These are phyloP conservation scores for Psephotus haematonotus DNA, from an alignment of 2,113 vertebrate genomes.

Conservation along the genomic window DNA sequence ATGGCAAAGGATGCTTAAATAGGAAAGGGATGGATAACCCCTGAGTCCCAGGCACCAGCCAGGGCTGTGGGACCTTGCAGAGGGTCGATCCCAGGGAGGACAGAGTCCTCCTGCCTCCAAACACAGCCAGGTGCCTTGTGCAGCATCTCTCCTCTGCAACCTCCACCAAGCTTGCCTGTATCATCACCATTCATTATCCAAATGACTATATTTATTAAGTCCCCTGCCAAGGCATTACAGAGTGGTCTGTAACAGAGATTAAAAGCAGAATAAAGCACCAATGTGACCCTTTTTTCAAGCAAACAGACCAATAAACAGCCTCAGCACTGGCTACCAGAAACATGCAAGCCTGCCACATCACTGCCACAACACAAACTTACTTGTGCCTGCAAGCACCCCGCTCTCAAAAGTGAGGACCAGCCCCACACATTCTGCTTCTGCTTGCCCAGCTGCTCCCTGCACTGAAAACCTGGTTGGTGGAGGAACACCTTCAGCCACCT, in stretches of 20 bases:
- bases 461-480: background rate
- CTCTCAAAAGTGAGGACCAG: background rate
- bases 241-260: conserved; percentile 54
- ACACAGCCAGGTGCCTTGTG: background rate
- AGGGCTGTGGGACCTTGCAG: accelerated
- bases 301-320: background rate
- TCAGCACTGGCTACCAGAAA: background rate
- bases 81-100: background rate
- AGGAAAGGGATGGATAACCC: background rate
- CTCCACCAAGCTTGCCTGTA: background rate
- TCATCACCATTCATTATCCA: conserved; percentile 58
- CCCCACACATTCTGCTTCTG: background rate
- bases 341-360: background rate
- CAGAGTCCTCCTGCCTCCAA: background rate
- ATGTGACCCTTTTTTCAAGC: background rate
- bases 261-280: conserved; percentile 48
- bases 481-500: background rate
- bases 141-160: background rate
- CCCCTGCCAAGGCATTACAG: conserved; percentile 38
- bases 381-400: background rate
- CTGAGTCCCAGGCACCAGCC: background rate
- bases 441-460: background rate
- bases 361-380: background rate
- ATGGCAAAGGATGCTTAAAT: accelerated
- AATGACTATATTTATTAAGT: conserved; percentile 65